These are phyloP conservation scores for Meteorus cinctellus DNA, from an alignment of 2,888 invertebrate genomes.

Conservation along the genomic window DNA sequence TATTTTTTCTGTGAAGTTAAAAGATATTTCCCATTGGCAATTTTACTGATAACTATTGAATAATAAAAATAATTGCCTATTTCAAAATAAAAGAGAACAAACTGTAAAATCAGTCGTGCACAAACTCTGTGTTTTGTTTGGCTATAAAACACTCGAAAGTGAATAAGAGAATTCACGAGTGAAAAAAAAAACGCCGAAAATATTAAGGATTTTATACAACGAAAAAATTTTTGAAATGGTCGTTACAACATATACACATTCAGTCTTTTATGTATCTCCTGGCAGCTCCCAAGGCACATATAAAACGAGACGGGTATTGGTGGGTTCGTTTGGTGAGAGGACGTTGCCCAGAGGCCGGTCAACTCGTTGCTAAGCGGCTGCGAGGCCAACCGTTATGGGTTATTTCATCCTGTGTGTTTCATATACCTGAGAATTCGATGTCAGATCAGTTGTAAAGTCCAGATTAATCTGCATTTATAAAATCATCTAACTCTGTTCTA, in stretches of 20 bases:
- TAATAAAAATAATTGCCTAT: background rate
- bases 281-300: background rate
- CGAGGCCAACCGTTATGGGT: constrained; percentile 59
- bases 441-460: background rate
- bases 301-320: constrained; percentile 29
- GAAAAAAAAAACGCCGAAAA: background rate
- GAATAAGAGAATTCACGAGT: background rate
- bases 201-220: background rate
- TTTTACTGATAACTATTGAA: background rate
- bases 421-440: constrained; percentile 28
- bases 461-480: background rate
- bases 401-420: constrained; percentile 43
- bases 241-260: constrained; percentile 2
- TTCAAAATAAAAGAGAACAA: background rate
- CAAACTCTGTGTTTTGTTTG: background rate
- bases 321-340: constrained; percentile 45
- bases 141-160: background rate
- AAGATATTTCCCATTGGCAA: background rate
- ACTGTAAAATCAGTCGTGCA: background rate
- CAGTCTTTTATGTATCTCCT: background rate
- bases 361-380: constrained; percentile 62
- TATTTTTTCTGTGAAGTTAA: background rate
- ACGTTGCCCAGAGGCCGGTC: constrained; percentile 50
- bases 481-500: background rate
- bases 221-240: background rate